These are phyloP conservation scores for Trochalopteron elliotii DNA, from an alignment of 2,113 vertebrate genomes.

Conservation along the genomic window DNA sequence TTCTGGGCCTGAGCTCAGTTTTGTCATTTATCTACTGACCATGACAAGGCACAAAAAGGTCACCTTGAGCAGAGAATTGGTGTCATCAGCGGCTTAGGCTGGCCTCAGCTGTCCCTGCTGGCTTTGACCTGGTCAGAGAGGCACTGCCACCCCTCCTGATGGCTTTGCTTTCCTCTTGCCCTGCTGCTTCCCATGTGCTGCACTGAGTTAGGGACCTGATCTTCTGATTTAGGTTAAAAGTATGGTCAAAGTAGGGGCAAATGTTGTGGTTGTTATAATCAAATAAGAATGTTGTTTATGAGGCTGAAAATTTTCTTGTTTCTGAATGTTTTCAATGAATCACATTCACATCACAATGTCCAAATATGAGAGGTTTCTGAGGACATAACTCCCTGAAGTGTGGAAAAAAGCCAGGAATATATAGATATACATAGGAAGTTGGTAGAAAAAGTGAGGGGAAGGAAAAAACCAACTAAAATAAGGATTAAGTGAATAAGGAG, in stretches of 20 bases:
- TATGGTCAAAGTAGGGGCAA: background rate
- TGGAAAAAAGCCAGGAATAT: background rate
- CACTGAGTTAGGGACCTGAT: background rate
- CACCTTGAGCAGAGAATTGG: background rate
- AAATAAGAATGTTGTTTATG: background rate
- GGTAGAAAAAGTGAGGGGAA: slow-evolving; percentile 35
- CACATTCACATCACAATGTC: background rate
- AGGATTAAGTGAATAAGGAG: background rate
- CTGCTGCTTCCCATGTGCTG: background rate
- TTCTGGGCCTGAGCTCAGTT: background rate
- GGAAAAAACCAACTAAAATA: slow-evolving; percentile 51
- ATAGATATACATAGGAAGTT: background rate
- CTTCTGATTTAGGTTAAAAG: background rate
- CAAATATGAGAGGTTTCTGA: background rate
- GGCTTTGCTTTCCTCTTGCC: background rate
- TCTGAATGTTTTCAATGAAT: background rate
- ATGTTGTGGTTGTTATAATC: background rate
- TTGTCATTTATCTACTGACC: background rate
- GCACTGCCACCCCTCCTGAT: background rate
- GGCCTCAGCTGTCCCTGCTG: background rate
- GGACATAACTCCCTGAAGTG: background rate
- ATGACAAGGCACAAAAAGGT: background rate
- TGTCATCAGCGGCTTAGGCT: background rate
- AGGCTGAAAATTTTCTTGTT: background rate
- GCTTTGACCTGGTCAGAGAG: background rate